Base-by-base conservation (phyloP, 2,797 vertebrate species). In the Picus viridis region DNA sequence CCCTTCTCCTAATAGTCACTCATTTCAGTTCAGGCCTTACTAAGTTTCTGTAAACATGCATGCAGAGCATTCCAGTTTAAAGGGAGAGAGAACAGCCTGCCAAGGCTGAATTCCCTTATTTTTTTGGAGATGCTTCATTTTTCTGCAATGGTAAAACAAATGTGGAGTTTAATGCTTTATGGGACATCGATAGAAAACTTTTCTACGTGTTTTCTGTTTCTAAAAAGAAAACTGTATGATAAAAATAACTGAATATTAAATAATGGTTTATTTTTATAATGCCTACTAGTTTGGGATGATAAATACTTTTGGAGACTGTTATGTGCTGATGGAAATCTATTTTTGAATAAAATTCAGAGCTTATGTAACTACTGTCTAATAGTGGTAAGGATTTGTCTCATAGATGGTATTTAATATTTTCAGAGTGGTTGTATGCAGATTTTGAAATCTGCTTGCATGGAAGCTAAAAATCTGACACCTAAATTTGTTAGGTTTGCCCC, bases 21-120 rank as follows among this genome's bases (percentile, higher is more conserved):
- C 92, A 67, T 47, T 95, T 89, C 95, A 95, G n/a, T 97, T 95
- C 74, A 89, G 83, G 41, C 75, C 79, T 77, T 96, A 83, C 19
- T 97, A 41, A 75, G 43, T 43, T 54, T 68, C 41, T 4, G 1
- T 34, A 6, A 5, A 3, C 16, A 7, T 65, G 20, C 9, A 2
- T 29, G 36, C 16, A 24, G 36, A 51, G 20, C 17, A 1, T 7
- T 87, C 63, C 69, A 59, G 11, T 54, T 65, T 9, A 19, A 51
- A 53, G 24, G 32, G 36, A 72, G 34, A 47, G 72, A 75, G 23
- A 53, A 41, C 26, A 79, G n/a, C 15, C 39, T 89, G n/a, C 16
- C 5, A 26, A 45, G 70, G 54, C 43, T 65, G 5, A n/a, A 2
- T 78, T 86, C 24, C 39, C 16, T 24, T 57, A 1, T 57, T 81